Evolutionary conservation across 2,113 vertebrate species (phyloP).

Genomic region (Mionectes macconnelli): DNA sequence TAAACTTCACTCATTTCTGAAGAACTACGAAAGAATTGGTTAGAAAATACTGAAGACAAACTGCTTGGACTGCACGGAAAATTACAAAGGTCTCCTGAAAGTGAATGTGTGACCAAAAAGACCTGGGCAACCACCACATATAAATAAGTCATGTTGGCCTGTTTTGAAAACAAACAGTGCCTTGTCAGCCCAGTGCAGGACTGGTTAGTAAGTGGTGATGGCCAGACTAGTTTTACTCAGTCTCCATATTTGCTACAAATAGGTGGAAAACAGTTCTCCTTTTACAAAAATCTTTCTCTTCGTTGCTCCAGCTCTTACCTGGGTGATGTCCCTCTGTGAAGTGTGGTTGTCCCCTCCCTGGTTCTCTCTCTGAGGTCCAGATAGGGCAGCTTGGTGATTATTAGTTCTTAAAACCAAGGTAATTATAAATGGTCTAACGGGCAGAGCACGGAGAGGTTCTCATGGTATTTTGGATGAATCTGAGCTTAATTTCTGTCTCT

Average conservation of each 20-base stretch:
- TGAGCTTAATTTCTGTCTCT: neutral
- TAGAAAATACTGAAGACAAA: neutral
- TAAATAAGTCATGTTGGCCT: neutral
- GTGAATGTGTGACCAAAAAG: neutral
- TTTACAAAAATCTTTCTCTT: neutral
- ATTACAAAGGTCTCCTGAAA: conserved; percentile 2
- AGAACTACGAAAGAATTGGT: neutral
- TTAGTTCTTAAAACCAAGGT: neutral
- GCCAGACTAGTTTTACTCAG: neutral
- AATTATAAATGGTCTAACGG: neutral
- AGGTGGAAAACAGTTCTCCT: neutral
- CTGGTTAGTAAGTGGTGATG: neutral
- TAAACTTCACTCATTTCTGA: neutral
- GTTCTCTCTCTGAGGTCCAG: neutral
- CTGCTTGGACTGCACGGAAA: neutral
- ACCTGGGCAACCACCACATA: neutral
- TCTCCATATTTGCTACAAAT: neutral
- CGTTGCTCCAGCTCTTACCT: neutral
- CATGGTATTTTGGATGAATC: neutral
- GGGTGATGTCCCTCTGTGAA: neutral
- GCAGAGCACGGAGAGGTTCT: neutral
- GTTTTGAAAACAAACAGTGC: conserved; percentile 20
- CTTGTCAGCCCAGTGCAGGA: neutral
- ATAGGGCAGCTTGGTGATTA: neutral
- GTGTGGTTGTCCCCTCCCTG: fast-evolving